phyloP scores from a whole-genome alignment of 2,888 invertebrate genomes.

The Chymomyza caudatula region DNA sequence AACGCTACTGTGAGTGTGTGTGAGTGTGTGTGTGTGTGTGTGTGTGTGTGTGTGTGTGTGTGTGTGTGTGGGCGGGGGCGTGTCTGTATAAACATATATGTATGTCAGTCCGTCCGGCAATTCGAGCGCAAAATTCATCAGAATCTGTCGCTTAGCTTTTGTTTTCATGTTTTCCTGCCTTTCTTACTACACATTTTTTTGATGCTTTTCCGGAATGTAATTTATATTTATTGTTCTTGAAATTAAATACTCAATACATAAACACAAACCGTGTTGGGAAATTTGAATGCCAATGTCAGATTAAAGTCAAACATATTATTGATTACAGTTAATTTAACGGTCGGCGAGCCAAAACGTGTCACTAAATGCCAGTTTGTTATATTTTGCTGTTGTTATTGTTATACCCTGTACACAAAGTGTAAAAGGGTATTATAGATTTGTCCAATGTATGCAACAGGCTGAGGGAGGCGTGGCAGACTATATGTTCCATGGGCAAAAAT shows the following conservation, averaged over 20 bases:
- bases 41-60: not conserved
- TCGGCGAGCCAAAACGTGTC: not conserved
- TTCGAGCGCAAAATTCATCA: not conserved
- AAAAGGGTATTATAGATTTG: too few relatives aligned
- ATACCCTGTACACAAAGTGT: too few relatives aligned
- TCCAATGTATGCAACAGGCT: too few relatives aligned
- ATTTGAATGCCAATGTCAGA: slow-evolving; percentile 63
- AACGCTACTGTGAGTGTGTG: too few relatives aligned
- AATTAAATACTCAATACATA: not conserved
- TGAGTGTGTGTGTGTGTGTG: not conserved
- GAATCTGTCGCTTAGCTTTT: not conserved
- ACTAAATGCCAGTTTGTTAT: not conserved
- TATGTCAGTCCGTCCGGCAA: not conserved
- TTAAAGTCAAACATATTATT: slow-evolving; percentile 51
- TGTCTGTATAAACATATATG: not conserved
- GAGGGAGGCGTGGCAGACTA: too few relatives aligned
- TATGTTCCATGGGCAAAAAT: too few relatives aligned
- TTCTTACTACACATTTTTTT: slow-evolving; percentile 20
- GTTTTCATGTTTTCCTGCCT: not conserved
- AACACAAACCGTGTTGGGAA: not conserved
- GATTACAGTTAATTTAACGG: slow-evolving; percentile 50
- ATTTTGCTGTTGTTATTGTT: not conserved
- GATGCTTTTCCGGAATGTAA: slow-evolving; percentile 15
- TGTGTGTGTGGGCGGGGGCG: not conserved
- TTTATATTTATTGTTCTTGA: slow-evolving; percentile 14